These are phyloP conservation scores for Pterois miles DNA, from an alignment of 2,797 vertebrate species.

Conservation along the genomic window DNA sequence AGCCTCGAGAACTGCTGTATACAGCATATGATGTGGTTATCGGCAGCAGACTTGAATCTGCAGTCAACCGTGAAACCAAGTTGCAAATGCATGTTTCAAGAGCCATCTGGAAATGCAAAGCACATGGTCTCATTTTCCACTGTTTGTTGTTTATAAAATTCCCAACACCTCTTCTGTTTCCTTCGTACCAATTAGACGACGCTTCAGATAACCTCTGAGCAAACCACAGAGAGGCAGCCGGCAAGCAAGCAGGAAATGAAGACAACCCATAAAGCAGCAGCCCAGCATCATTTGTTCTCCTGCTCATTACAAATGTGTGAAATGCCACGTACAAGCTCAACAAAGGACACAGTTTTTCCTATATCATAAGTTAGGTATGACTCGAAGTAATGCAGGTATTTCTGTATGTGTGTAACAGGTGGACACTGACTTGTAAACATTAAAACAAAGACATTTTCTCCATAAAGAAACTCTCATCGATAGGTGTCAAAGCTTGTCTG, in stretches of 20 bases:
- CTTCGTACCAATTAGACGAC: conserved; percentile 17
- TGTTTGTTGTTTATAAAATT: conserved; percentile 31
- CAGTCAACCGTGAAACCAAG: background rate
- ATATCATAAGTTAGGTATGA: conserved; percentile 54
- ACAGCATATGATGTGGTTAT: background rate
- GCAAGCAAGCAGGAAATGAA: conserved; percentile 28
- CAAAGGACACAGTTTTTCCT: background rate
- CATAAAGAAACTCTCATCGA: background rate
- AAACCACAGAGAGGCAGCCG: conserved; percentile 19
- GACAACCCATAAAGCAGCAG: conserved; percentile 25
- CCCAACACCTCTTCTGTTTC: conserved; percentile 29
- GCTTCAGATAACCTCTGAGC: conserved; percentile 40
- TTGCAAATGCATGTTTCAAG: conserved; percentile 1
- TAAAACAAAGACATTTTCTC: background rate
- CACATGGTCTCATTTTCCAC: conserved; percentile 37
- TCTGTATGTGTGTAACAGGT: background rate
- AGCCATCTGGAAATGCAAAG: conserved; percentile 19
- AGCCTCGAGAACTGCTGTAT: background rate
- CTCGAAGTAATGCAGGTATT: background rate
- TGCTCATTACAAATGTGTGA: conserved; percentile 76
- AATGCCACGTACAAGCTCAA: conserved; percentile 22
- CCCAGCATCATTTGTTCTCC: conserved; percentile 23
- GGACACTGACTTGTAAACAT: background rate
- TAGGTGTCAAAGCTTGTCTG: background rate
- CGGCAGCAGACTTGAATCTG: background rate